Conservation (phyloP, 2,888 invertebrate genomes). For the Macropis europaea region DNA sequence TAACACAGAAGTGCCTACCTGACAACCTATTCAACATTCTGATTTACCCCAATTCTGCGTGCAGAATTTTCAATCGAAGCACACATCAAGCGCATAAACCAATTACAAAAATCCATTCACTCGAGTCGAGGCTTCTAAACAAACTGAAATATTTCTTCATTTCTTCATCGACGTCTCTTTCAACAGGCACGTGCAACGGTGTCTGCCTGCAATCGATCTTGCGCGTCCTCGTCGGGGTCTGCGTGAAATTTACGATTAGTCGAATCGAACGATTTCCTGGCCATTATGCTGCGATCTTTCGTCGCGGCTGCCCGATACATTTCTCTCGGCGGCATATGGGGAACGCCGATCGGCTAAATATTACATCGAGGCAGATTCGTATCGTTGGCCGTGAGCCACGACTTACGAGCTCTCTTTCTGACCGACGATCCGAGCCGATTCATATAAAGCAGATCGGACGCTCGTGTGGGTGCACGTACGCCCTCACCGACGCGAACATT, state of each 20-base stretch:
- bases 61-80: no score
- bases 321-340: conserved; percentile 67
- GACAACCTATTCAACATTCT: no score
- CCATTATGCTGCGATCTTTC: conserved; percentile 35
- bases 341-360: conserved; percentile 70
- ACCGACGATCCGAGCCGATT: conserved; percentile 51
- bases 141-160: no score
- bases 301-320: conserved; percentile 33
- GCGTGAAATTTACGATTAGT: conserved; percentile 53
- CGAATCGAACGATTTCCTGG: conserved; percentile 39
- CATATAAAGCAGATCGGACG: conserved; percentile 42
- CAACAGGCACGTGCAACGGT: background rate
- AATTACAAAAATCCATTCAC: no score
- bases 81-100: no score
- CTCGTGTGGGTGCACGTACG: conserved; percentile 23
- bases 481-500: conserved; percentile 44
- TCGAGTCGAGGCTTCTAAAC: no score
- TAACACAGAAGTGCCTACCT: no score
- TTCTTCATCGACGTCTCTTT: conserved; percentile 29
- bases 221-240: conserved; percentile 19
- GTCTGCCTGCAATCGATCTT: conserved; percentile 47
- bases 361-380: conserved; percentile 70
- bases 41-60: no score
- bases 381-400: conserved; percentile 63
- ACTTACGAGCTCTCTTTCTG: conserved; percentile 58